Evolutionary conservation across 2,113 vertebrate genomes (phyloP), one percentile per base, ranked within the genome.

Genomic region (Clarias batrachus): DNA sequence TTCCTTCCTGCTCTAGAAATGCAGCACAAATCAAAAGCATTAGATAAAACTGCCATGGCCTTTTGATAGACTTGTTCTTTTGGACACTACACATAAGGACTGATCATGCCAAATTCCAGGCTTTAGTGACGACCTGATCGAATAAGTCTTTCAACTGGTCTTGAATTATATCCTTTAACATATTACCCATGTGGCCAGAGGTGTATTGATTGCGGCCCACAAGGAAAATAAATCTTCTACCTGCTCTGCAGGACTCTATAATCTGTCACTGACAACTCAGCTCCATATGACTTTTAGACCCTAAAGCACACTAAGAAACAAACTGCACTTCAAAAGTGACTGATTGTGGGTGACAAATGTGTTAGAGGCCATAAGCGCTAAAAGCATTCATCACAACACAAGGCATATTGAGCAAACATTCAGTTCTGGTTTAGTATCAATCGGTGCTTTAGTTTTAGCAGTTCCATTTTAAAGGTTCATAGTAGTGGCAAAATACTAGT

Each of bases 151-250:
- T 83, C 62, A 79, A 81, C 79, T 65, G 27, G 21, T 6, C 52
- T 57, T 90, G 65, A 88, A 88, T 88, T 71, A 88, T 79, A 65
- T 77, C 57, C 60, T 85, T 83, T 79, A 83, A 71, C 79, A 79
- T 79, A 85, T 90, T 83, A 80, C 84, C 52, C 41, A 62, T 66
- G 30, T 65, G 80, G 62, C 70, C 84, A 80, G 27, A 25, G 83
- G 81, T 27, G 56, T 88, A 88, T 88, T 76, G 89, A 90, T 88
- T 73, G 63, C 33, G 88, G 81, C 48, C 85, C 33, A 48, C 27
- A 57, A 84, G 85, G 62, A 82, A 83, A 88, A 88, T 88, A 85
- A 88, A 88, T 87, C 87, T 87, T 87, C 83, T 76, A 81, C 65
- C 63, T 82, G 83, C 85, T 70, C 56, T 66, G 76, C 78, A 79